A percentile compares a stretch with the other conserved stretches of the same genome.
Evolutionary conservation across 2,113 vertebrate genomes (phyloP).

Genomic region (Calidris pugnax): DNA sequence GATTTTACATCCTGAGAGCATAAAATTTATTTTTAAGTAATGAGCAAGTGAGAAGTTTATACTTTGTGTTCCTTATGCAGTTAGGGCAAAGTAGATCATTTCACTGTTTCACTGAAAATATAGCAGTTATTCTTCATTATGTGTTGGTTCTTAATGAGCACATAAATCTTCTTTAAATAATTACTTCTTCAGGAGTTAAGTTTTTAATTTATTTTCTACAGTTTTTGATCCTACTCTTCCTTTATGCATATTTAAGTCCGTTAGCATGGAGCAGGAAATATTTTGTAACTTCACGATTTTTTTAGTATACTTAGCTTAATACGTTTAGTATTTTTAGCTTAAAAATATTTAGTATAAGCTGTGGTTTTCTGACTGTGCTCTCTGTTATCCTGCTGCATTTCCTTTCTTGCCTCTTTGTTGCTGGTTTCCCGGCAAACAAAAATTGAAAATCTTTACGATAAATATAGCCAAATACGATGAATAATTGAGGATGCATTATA

Average conservation of each 20-base stretch:
- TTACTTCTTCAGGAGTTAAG: neutral
- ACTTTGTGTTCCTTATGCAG: neutral
- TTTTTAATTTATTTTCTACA: neutral
- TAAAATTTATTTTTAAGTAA: constrained; percentile 12
- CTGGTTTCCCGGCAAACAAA: neutral
- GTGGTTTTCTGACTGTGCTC: neutral
- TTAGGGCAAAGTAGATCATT: neutral
- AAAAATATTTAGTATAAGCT: neutral
- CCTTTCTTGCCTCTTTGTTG: neutral
- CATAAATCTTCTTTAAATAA: neutral
- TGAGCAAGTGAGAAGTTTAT: neutral
- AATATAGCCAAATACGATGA: neutral
- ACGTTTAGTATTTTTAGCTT: neutral
- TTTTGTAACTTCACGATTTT: neutral
- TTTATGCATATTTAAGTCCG: neutral
- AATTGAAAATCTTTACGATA: neutral
- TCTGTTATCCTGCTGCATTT: neutral
- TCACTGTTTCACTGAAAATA: neutral
- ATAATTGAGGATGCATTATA: neutral
- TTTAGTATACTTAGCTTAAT: neutral
- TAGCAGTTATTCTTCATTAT: neutral
- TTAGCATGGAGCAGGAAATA: neutral
- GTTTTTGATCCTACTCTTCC: neutral
- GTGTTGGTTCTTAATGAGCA: neutral
- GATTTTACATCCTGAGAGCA: neutral